A percentile compares a stretch with the other conserved stretches of the same genome.
phyloP scores from a whole-genome alignment of 2,888 invertebrate genomes.

The Calameuta filiformis region DNA sequence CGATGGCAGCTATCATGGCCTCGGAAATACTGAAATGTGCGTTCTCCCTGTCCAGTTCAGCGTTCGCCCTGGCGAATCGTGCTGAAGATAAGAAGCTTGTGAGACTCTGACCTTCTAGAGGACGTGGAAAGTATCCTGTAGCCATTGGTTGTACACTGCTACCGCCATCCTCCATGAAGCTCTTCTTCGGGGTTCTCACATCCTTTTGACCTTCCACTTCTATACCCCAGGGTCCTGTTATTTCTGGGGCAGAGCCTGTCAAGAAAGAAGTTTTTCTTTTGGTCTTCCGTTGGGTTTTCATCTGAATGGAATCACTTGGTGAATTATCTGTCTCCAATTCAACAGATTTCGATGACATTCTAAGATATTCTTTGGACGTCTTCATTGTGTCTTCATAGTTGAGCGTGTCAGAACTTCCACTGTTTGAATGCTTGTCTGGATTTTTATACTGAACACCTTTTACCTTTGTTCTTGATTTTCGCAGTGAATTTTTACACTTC shows the following conservation, averaged over 20 bases:
- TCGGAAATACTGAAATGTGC: slow-evolving; percentile 88
- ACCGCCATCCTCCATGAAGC: slow-evolving; percentile 72
- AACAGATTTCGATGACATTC: slow-evolving; percentile 3
- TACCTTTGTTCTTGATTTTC: slow-evolving; percentile 36
- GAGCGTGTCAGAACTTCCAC: slow-evolving; percentile 47
- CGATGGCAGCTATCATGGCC: slow-evolving; percentile 85
- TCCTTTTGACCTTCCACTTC: slow-evolving; percentile 67
- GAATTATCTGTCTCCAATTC: slow-evolving; percentile 13
- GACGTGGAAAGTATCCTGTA: slow-evolving; percentile 72
- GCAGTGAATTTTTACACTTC: slow-evolving; percentile 36
- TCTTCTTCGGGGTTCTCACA: slow-evolving; percentile 67
- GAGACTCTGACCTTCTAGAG: slow-evolving; percentile 77
- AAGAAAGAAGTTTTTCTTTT: slow-evolving; percentile 41
- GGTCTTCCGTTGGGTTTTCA: slow-evolving; percentile 25
- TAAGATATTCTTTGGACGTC: slow-evolving; percentile 23
- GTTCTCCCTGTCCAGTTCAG: slow-evolving; percentile 85
- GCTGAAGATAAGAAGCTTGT: slow-evolving; percentile 79
- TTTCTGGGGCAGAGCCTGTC: slow-evolving; percentile 53
- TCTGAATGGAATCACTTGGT: slow-evolving; percentile 28
- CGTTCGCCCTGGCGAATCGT: slow-evolving; percentile 77
- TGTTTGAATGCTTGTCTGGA: slow-evolving; percentile 22
- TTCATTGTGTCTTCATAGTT: slow-evolving; percentile 38
- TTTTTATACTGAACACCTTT: slow-evolving; percentile 24
- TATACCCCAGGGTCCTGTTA: slow-evolving; percentile 48
- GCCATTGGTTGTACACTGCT: slow-evolving; percentile 72